phyloP scores from a whole-genome alignment of 2,888 invertebrate genomes.

The Stenotaenia linearis region DNA sequence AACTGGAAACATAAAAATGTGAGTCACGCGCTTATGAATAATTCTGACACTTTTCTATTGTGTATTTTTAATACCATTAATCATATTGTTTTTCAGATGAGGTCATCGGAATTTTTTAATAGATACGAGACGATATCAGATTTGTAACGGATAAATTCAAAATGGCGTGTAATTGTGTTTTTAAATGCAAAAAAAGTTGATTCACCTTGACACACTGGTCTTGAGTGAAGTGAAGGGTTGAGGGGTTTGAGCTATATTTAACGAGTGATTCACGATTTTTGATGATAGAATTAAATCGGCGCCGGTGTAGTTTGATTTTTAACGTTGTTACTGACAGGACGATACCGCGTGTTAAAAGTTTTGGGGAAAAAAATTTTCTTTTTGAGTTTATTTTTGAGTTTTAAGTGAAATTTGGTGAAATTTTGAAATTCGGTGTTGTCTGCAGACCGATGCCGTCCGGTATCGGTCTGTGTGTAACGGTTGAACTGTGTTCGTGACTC shows the following conservation, averaged over 20 bases:
- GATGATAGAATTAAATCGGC: background rate
- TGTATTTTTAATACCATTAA: background rate
- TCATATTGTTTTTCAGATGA: background rate
- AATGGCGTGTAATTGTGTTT: background rate
- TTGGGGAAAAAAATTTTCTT: too few species aligned
- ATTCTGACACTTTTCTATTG: slow-evolving; percentile 1
- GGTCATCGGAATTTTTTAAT: background rate
- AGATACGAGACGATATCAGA: background rate
- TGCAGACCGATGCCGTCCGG: too few species aligned
- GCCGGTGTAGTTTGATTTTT: too few species aligned
- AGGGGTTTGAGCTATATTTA: background rate
- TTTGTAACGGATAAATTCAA: background rate
- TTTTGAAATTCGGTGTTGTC: too few species aligned
- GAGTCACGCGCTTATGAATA: background rate
- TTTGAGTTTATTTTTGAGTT: too few species aligned
- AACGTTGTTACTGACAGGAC: too few species aligned
- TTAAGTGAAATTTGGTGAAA: too few species aligned
- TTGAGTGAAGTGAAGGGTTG: background rate
- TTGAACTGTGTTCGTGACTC: too few species aligned
- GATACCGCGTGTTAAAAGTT: too few species aligned
- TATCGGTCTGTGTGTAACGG: too few species aligned
- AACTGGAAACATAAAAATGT: background rate
- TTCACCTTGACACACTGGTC: background rate
- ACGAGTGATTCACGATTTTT: background rate
- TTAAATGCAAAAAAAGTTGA: background rate